Evolutionary conservation across 2,113 vertebrate genomes (phyloP), one percentile per base, ranked within the genome.

Genomic region (Bambusicola thoracicus): DNA sequence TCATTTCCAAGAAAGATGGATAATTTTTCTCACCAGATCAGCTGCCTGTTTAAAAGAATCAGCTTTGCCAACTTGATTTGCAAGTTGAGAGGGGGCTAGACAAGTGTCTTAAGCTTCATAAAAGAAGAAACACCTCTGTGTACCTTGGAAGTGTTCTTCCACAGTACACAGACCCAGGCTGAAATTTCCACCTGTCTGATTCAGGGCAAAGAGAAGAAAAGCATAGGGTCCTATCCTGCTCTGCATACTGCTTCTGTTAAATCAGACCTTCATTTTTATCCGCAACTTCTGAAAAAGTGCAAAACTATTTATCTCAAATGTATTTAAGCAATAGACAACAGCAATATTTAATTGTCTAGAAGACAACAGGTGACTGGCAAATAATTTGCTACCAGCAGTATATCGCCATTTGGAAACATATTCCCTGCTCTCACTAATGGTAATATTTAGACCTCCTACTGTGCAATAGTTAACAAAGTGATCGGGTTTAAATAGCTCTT

Each of bases 221-320:
- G 38, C 15, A 30, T 43, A 17, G 38, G 29, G 29, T 30, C 41
- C 34, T 40, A 22, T 32, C 24, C 30, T 14, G 8, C 30, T 41
- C 30, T 0, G 0, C 3, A 41, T 36, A 5, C 5, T 55, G 10
- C 9, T 65, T 84, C 81, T 14, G 24, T 70, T 55, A 44, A 55
- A 63, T 86, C 17, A 74, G 38, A 11, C 22, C 25, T 43, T 68
- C 24, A 19, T 29, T 65, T 34, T 77, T 12, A 77, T 13, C 1
- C 34, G 85, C 25, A 10, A 29, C 2, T 53, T 69, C 29, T 92
- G 44, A 49, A 56, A 59, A 77, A 7, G 2, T 46, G 10, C 2
- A 67, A 74, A 82, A 20, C 4, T 18, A 20, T 25, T 70, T 66
- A 1, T 74, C 85, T 67, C 22, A 61, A 6, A 1, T 48, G 21